phyloP scores from a whole-genome alignment of 2,888 invertebrate genomes.

The Ptychoptera contaminata region DNA sequence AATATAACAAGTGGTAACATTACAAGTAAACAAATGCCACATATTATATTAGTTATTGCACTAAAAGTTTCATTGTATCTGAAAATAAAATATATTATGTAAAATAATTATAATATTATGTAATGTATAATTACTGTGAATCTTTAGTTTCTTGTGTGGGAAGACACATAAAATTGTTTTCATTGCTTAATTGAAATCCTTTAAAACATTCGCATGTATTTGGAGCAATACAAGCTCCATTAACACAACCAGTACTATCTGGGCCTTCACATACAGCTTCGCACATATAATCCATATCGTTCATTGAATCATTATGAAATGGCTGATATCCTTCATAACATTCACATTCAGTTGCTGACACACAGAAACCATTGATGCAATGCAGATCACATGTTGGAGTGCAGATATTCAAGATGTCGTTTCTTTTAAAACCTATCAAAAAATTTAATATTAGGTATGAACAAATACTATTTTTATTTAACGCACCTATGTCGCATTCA shows the following conservation, averaged over 20 bases:
- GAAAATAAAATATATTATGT: no score
- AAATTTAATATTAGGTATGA: no score
- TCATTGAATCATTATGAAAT: not conserved
- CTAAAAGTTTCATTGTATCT: no score
- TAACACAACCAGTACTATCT: slow-evolving; percentile 2
- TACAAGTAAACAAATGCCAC: no score
- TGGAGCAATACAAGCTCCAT: slow-evolving; percentile 6
- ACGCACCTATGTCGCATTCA: not conserved
- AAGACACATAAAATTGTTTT: not conserved
- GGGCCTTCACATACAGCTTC: not conserved
- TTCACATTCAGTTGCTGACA: not conserved
- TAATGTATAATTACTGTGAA: no score
- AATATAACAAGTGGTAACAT: no score
- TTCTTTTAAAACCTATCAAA: not conserved
- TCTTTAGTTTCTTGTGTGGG: no score
- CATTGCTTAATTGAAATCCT: slow-evolving; percentile 1
- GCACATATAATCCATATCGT: no score
- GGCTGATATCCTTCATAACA: slow-evolving; percentile 2
- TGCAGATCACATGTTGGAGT: not conserved
- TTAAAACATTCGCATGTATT: slow-evolving; percentile 6
- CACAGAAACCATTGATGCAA: slow-evolving; percentile 2
- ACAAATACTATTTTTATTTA: no score
- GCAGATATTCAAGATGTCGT: not conserved
- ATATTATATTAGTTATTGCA: no score
- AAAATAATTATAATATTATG: no score